These are phyloP conservation scores for Agelastica alni DNA, from an alignment of 2,888 invertebrate genomes.

Conservation along the genomic window DNA sequence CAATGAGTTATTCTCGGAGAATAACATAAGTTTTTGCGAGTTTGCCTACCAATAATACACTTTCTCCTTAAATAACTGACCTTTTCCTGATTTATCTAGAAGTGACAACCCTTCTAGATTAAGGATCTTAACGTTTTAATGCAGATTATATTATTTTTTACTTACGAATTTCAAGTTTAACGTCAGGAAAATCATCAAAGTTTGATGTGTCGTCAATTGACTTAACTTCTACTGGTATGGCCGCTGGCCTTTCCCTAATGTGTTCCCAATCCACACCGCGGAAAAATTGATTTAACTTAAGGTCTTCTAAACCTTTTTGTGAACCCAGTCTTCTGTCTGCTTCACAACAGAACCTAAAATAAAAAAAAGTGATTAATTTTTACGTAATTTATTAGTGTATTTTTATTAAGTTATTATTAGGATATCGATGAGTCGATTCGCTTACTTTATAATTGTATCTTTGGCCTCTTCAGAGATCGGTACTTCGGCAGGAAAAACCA, in stretches of 20 bases:
- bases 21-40: too few species aligned
- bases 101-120: too few species aligned
- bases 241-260: constrained; percentile 96
- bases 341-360: constrained; percentile 97
- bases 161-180: constrained; percentile 97
- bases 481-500: constrained; percentile 98
- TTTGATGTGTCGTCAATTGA: constrained; percentile 99
- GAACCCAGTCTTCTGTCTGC: constrained; percentile 90
- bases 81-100: too few species aligned
- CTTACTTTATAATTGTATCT: constrained; percentile 78
- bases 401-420: too few species aligned
- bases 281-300: constrained; percentile 93
- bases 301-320: constrained; percentile 89
- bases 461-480: constrained; percentile 98
- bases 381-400: too few species aligned
- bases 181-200: constrained; percentile 99
- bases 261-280: constrained; percentile 99
- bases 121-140: too few species aligned
- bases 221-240: constrained; percentile 95
- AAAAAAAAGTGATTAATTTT: too few species aligned
- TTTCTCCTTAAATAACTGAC: too few species aligned
- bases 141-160: too few species aligned
- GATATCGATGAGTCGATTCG: constrained; percentile 6
- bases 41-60: too few species aligned
- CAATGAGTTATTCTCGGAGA: too few species aligned